Evolutionary conservation across 1,140 invertebrate species (phyloP), one percentile per base, ranked within the genome.

Genomic region (Paraescarpia echinospica): DNA sequence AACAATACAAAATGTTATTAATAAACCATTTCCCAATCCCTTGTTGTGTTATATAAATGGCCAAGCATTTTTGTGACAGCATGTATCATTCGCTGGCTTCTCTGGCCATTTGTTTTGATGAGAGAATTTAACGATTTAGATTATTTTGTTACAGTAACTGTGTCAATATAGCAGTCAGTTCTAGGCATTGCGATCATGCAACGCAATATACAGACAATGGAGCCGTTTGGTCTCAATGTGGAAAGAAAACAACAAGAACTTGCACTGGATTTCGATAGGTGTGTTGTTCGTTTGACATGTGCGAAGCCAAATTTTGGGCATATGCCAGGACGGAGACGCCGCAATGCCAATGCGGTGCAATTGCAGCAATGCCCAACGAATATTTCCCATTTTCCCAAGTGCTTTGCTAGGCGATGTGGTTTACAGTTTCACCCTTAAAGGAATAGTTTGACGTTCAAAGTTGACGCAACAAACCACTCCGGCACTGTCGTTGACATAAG

Each of bases 211-310:
- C 59, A 77, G 27, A 77, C 59, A 77, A 77, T 77, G 59, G 59
- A 77, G 59, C 22, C 0, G 27, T 77, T 77, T 77, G 59, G 59
- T 4, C 59, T 77, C 22, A 77, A 77, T 77, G 59, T 18, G 59
- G 59, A 77, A 77, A 31, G 59, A 77, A 77, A 77, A 77, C 59
- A 77, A 18, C 59, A 77, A 77, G 59, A 77, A 77, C 59, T 77
- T 77, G 59, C 59, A 77, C 59, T 77, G 59, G 59, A 77, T 77
- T 77, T 77, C 59, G 59, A 77, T 77, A 77, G 59, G 59, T 77
- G 59, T 18, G 59, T 77, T 77, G 59, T 77, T 77, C 59, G 22
- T 18, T 27, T 77, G 59, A 77, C 59, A 77, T 77, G 59, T 77
- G 59, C 59, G 59, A 77, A 77, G 59, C 9, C 59, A 27, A 77